Conservation (phyloP, 2,113 vertebrate species). For the Thamnophis sirtalis region DNA sequence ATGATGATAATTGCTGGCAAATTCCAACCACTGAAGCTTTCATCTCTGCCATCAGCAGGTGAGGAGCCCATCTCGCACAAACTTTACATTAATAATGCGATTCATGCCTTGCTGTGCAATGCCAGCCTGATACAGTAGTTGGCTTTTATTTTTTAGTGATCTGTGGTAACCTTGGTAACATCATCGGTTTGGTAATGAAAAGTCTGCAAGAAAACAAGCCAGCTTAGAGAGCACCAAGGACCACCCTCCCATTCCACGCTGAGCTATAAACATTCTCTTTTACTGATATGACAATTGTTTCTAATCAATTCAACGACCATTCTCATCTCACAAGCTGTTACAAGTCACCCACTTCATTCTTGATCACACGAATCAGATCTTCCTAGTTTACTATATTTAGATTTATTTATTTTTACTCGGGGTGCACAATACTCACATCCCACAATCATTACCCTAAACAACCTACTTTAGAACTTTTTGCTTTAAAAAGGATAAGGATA, state of each 20-base stretch:
- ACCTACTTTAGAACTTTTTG: no score
- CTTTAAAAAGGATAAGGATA: no score
- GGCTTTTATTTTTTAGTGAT: background rate
- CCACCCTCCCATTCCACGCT: background rate
- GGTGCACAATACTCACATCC: background rate
- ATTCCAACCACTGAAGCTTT: background rate
- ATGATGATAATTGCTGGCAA: background rate
- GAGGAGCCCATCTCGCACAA: background rate
- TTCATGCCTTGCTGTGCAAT: background rate
- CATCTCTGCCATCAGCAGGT: background rate
- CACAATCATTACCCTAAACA: background rate
- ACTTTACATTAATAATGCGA: background rate
- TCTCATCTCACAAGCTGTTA: background rate
- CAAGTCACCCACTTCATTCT: background rate
- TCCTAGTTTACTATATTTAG: background rate
- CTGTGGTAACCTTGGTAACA: background rate
- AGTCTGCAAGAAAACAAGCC: background rate
- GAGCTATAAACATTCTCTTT: background rate
- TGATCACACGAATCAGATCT: background rate
- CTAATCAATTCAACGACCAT: background rate
- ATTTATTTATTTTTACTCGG: background rate
- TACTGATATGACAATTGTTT: background rate
- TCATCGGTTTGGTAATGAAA: background rate
- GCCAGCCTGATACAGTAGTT: background rate
- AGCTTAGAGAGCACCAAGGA: no score